A percentile compares a stretch with the other conserved stretches of the same genome.
Evolutionary conservation across 2,888 invertebrate genomes (phyloP).

Genomic region (Pardosa pseudoannulata): DNA sequence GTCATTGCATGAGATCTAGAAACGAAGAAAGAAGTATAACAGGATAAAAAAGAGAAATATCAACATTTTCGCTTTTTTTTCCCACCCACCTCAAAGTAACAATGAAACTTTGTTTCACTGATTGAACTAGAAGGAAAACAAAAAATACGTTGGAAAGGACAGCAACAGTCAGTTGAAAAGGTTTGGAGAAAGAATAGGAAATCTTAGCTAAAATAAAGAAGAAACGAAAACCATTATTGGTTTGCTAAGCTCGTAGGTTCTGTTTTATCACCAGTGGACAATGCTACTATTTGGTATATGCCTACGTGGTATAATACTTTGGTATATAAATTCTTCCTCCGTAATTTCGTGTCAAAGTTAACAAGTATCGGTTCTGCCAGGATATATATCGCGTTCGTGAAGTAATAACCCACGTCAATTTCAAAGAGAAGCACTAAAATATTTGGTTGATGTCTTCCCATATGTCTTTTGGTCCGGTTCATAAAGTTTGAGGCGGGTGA

Average conservation of each 20-base stretch:
- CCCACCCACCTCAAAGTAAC: constrained; percentile 35
- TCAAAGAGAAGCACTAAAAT: constrained; percentile 62
- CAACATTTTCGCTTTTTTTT: constrained; percentile 42
- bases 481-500: constrained; percentile 55
- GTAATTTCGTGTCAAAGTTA: constrained; percentile 55
- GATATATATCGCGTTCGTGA: constrained; percentile 62
- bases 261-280: constrained; percentile 54
- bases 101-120: constrained; percentile 66
- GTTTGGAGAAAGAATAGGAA: constrained; percentile 27
- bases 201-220: constrained; percentile 19
- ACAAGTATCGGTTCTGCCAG: constrained; percentile 51
- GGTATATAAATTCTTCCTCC: constrained; percentile 53
- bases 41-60: constrained; percentile 29
- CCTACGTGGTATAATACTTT: constrained; percentile 50
- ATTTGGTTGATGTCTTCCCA: constrained; percentile 66
- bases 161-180: constrained; percentile 48
- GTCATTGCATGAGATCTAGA: constrained; percentile 26
- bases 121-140: constrained; percentile 46
- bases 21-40: background rate
- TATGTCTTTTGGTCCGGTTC: constrained; percentile 62
- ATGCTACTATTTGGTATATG: constrained; percentile 31
- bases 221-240: constrained; percentile 58
- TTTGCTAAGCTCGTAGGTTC: constrained; percentile 36
- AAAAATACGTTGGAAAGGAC: constrained; percentile 20
- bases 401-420: constrained; percentile 67